Percentiles rank a stretch among this genome's conserved stretches.
Evolutionary conservation across 2,113 vertebrate genomes (phyloP).

Genomic region (Ctenomys sociabilis): DNA sequence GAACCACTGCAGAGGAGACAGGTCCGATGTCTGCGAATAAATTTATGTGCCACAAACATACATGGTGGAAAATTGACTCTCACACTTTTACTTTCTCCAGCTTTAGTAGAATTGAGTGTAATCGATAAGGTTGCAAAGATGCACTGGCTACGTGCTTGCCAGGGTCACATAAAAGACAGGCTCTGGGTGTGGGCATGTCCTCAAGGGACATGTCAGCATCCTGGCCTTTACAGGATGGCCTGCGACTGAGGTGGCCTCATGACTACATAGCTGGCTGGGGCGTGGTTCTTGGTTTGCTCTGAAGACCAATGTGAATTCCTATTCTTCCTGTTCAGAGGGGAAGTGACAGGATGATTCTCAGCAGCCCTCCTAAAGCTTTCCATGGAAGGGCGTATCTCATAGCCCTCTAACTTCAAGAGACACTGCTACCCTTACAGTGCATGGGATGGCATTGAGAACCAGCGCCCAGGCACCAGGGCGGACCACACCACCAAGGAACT

Average conservation of each 20-base stretch:
- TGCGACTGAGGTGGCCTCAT: not conserved
- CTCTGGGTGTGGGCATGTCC: too few relatives aligned
- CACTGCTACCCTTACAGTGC: not conserved
- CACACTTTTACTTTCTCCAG: not conserved
- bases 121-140: not conserved
- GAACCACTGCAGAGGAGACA: not conserved
- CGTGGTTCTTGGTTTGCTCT: not conserved
- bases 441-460: too few relatives aligned
- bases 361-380: not conserved
- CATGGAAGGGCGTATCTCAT: not conserved
- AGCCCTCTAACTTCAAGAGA: not conserved
- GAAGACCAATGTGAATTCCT: not conserved
- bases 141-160: not conserved
- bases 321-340: not conserved
- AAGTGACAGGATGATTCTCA: not conserved
- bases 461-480: not conserved
- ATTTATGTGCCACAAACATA: not conserved
- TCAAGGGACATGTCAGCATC: not conserved
- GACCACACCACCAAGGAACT: fast-evolving
- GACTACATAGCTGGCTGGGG: not conserved
- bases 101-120: not conserved
- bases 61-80: fast-evolving
- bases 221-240: not conserved
- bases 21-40: not conserved
- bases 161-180: not conserved